phyloP scores from a whole-genome alignment of 1,140 invertebrate genomes.

The Eumeta japonica region DNA sequence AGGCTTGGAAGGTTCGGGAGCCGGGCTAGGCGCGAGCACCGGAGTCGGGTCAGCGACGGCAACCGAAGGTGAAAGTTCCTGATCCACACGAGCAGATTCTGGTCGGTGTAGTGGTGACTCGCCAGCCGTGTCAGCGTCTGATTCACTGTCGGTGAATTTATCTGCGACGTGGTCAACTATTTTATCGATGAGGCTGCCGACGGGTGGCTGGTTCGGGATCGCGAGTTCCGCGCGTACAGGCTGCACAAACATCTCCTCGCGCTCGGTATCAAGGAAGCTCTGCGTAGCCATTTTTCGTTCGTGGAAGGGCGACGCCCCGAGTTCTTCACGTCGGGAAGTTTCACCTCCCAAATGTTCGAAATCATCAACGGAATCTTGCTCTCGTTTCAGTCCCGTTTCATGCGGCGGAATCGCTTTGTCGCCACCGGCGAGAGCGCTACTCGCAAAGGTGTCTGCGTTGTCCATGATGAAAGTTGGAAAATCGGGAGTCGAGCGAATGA shows the following conservation, averaged over 20 bases:
- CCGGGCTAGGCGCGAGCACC: conserved; percentile 28
- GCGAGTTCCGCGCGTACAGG: conserved; percentile 34
- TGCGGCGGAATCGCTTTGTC: conserved; percentile 14
- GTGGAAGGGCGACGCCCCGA: conserved; percentile 29
- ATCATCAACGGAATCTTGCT: conserved; percentile 69
- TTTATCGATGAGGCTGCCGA: conserved; percentile 25
- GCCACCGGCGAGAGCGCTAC: conserved; percentile 34
- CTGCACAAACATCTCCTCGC: conserved; percentile 38
- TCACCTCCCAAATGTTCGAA: conserved; percentile 65
- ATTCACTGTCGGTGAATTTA: conserved; percentile 58
- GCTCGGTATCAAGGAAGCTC: conserved; percentile 58
- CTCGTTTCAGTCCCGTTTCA: conserved; percentile 50
- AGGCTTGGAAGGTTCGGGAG: conserved; percentile 20
- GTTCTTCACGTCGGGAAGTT: conserved; percentile 19
- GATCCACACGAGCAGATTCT: not conserved
- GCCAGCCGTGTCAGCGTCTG: conserved; percentile 42
- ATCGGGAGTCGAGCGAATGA: not conserved
- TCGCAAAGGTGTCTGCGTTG: conserved; percentile 7
- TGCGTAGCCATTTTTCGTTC: conserved; percentile 35
- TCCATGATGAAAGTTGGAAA: not conserved
- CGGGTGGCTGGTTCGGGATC: not conserved
- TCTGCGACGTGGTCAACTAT: conserved; percentile 43
- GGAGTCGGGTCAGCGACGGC: conserved; percentile 16
- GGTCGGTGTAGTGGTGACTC: conserved; percentile 35
- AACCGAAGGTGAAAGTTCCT: conserved; percentile 13